Percentiles rank a stretch among this genome's conserved stretches.
Evolutionary conservation across 2,113 vertebrate species (phyloP).

Genomic region (Theristicus caerulescens): DNA sequence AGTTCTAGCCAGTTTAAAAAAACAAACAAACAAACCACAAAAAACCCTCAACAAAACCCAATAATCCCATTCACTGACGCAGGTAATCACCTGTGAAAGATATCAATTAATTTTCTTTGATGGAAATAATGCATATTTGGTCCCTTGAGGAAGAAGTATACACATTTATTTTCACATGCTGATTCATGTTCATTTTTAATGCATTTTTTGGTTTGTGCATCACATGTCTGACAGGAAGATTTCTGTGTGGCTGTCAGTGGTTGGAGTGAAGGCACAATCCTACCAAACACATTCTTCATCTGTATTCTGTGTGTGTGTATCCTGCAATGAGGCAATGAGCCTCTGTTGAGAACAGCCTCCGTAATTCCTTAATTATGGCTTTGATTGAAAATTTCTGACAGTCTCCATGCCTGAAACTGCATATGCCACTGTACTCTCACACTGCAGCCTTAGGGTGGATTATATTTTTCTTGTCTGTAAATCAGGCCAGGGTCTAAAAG

Average conservation of each 20-base stretch:
- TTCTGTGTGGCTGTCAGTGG: neutral
- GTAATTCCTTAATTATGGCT: constrained; percentile 52
- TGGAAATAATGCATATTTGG: neutral
- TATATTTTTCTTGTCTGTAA: constrained; percentile 4
- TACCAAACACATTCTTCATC: constrained; percentile 15
- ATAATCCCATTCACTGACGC: neutral
- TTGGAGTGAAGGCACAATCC: neutral
- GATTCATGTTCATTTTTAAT: neutral
- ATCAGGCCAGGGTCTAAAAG: neutral
- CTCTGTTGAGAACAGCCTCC: neutral
- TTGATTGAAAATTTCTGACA: constrained; percentile 56
- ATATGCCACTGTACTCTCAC: neutral
- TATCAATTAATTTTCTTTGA: neutral
- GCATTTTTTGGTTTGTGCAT: neutral
- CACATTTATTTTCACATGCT: neutral
- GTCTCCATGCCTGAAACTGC: constrained; percentile 13
- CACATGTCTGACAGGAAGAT: neutral
- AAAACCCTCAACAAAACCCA: neutral
- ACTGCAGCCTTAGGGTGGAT: neutral
- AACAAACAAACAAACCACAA: neutral
- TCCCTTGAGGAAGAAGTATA: neutral
- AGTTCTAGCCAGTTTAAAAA: neutral
- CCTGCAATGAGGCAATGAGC: neutral
- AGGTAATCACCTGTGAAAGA: neutral
- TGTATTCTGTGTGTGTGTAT: constrained; percentile 4